A percentile compares a stretch with the other conserved stretches of the same genome.
Conservation (phyloP, 2,888 invertebrate species). For the Siphlonurus alternatus region DNA sequence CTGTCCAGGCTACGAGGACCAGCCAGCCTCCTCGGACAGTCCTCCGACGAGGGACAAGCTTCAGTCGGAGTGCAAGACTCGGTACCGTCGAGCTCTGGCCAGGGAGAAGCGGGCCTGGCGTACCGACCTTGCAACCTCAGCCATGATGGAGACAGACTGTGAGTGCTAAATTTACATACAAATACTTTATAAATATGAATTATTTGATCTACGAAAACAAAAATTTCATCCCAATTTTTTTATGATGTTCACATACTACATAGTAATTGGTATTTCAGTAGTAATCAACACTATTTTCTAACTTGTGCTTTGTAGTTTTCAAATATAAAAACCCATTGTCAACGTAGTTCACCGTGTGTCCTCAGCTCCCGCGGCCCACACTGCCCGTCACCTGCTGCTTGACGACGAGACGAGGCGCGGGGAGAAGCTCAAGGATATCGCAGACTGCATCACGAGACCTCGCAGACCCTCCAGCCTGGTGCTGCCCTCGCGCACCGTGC, state of each 20-base stretch:
- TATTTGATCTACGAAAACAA: too few species aligned
- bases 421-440: slow-evolving; percentile 66
- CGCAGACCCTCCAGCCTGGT: slow-evolving; percentile 18
- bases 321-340: too few species aligned
- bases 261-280: too few species aligned
- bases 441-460: slow-evolving; percentile 63
- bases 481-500: slow-evolving; percentile 10
- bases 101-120: slow-evolving; percentile 18
- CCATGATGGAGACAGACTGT: neutral
- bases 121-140: neutral
- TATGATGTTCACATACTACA: too few species aligned
- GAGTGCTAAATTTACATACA: too few species aligned
- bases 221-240: too few species aligned
- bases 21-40: slow-evolving; percentile 57
- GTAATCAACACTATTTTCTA: too few species aligned
- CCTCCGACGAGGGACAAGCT: slow-evolving; percentile 66
- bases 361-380: neutral
- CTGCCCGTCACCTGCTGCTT: slow-evolving; percentile 11
- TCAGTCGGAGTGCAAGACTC: slow-evolving; percentile 22
- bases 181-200: too few species aligned
- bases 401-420: slow-evolving; percentile 34
- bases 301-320: too few species aligned
- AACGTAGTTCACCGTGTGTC: too few species aligned
- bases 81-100: slow-evolving; percentile 20
- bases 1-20: slow-evolving; percentile 41